Base-by-base conservation (phyloP, 2,888 invertebrate genomes). In the Allygus modestus region DNA sequence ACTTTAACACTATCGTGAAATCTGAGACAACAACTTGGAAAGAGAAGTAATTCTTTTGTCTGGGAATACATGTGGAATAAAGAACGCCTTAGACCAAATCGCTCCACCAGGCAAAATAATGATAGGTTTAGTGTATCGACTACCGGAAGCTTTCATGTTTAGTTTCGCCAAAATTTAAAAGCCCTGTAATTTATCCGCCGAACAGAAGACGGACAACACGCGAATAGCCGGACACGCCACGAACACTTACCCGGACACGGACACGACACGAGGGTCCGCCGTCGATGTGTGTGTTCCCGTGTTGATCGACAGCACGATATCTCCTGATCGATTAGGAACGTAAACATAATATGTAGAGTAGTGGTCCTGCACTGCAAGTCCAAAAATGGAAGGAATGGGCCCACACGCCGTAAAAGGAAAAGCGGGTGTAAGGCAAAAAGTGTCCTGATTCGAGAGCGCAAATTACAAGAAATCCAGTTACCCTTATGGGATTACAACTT, bases 131-230 rank as follows among this genome's bases (percentile, higher is more conserved):
- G 15, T n/a, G 28, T 65, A 0, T 1, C 2, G 54, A 54, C 23
- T 9, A 28, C 65, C 65, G 65, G 65, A 65, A 65, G 65, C 65
- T 17, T 2, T 65, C 65, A 15, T 17, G 65, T 65, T 58, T 31
- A 65, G 65, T 28, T 65, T 28, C 65, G 65, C 65, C 65, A 65
- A 65, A 65, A 65, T 28, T 28, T 31, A 65, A 65, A 65, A 65
- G 65, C 65, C 65, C 31, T 28, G 28, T 28, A 65, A 28, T 65
- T 31, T 31, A 65, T 17, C 65, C 31, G 31, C 31, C 65, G 65
- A 26, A 65, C 28, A 58, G 58, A 58, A 58, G 58, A 23, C 58
- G 58, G 23, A 58, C 2, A 23, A 23, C 58, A 58, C 58, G 51
- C 51, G 51, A 51, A 37, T 37, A 9, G n/a, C n/a, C 37, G 46